Evolutionary conservation across 92 coral and sea anemone species (phyloP).

Genomic region (Epizoanthus stellaris): DNA sequence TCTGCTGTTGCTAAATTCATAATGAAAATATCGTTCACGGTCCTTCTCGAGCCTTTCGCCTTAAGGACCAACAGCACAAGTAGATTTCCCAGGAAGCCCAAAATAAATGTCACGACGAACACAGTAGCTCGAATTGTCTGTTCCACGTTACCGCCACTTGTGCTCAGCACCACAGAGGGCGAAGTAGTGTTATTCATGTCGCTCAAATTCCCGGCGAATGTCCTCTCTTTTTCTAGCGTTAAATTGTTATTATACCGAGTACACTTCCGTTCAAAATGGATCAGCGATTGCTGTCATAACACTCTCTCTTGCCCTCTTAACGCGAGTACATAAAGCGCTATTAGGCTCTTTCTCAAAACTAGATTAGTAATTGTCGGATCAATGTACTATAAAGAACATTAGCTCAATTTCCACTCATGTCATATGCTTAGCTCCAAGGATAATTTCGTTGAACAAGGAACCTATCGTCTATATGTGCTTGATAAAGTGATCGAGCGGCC

Average conservation of each 20-base stretch:
- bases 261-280: constrained; percentile 18
- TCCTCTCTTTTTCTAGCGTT: not conserved
- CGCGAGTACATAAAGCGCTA: constrained; percentile 5
- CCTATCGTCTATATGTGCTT: not conserved
- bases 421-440: too few relatives aligned
- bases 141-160: not conserved
- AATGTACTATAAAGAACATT: not conserved
- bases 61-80: constrained; percentile 71
- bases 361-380: constrained; percentile 20
- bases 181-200: constrained; percentile 35
- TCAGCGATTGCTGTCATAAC: constrained; percentile 7
- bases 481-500: not conserved
- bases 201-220: not conserved
- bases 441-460: not conserved
- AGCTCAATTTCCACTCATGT: too few relatives aligned
- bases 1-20: constrained; percentile 87
- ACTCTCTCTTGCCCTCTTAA: constrained; percentile 5
- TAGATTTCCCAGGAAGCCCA: constrained; percentile 79
- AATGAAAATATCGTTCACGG: constrained; percentile 85
- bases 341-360: constrained; percentile 4
- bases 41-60: constrained; percentile 67
- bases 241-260: not conserved
- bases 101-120: constrained; percentile 68
- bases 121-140: constrained; percentile 24
- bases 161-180: not conserved